Conservation (phyloP, 2,888 invertebrate species). For the Polyommatus iphigenia region DNA sequence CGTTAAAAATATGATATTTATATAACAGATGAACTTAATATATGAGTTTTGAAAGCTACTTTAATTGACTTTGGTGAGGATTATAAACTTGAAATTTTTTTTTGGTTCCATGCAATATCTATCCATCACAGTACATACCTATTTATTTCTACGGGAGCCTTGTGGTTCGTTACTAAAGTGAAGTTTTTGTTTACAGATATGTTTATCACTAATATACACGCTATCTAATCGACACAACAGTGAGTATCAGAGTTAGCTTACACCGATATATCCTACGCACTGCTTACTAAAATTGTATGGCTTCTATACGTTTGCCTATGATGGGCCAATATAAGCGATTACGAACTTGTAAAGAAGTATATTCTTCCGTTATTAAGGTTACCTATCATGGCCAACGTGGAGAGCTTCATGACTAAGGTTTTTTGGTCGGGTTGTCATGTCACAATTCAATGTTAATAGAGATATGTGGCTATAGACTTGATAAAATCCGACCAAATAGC, state of each 20-base stretch:
- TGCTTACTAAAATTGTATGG: background rate
- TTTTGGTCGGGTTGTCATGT: too few relatives aligned
- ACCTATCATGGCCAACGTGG: too few relatives aligned
- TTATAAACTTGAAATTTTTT: background rate
- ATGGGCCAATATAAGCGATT: too few relatives aligned
- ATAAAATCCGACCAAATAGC: too few relatives aligned
- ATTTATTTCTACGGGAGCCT: background rate
- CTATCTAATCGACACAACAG: conserved; percentile 48
- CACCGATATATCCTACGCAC: background rate
- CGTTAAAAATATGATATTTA: background rate
- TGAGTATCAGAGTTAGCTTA: conserved; percentile 43
- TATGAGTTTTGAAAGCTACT: background rate
- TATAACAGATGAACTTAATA: too few relatives aligned
- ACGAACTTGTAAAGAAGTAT: too few relatives aligned
- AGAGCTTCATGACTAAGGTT: too few relatives aligned
- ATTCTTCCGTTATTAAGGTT: too few relatives aligned
- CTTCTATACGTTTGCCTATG: background rate
- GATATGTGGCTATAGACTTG: too few relatives aligned
- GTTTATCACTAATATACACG: conserved; percentile 60
- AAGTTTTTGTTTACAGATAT: conserved; percentile 58
- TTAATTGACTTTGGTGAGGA: background rate
- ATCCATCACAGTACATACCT: background rate
- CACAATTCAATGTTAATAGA: too few relatives aligned
- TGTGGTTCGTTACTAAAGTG: background rate
- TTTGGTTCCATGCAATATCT: background rate